Percentiles rank a stretch among this genome's conserved stretches.
These are phyloP conservation scores for Notodonta ziczac DNA, from an alignment of 2,888 invertebrate species.

Conservation along the genomic window DNA sequence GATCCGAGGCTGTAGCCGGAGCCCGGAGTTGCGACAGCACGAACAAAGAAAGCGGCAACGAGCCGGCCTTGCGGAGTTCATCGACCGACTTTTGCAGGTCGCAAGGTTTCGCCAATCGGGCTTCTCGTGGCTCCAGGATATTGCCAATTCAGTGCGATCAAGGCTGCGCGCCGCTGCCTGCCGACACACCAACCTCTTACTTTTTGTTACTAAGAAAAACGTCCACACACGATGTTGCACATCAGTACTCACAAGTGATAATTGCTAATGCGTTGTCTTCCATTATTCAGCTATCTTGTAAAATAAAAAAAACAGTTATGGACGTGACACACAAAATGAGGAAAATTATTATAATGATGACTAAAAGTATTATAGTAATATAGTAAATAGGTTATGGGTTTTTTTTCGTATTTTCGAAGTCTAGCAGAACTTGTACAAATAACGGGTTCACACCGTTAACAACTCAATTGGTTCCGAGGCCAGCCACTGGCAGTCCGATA, in stretches of 20 bases:
- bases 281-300: too few relatives aligned
- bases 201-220: constrained; percentile 68
- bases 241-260: constrained; percentile 26
- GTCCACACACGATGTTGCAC: constrained; percentile 42
- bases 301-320: too few relatives aligned
- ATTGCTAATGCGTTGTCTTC: constrained; percentile 8
- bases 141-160: constrained; percentile 82
- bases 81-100: constrained; percentile 83
- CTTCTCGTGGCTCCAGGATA: constrained; percentile 83
- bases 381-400: background rate
- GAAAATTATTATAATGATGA: too few relatives aligned
- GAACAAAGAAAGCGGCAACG: constrained; percentile 82
- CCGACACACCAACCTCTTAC: constrained; percentile 69
- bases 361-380: too few relatives aligned
- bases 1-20: constrained; percentile 72
- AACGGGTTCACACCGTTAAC: constrained; percentile 43
- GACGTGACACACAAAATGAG: background rate
- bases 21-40: constrained; percentile 73
- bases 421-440: constrained; percentile 13
- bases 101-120: constrained; percentile 84
- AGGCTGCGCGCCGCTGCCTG: constrained; percentile 65
- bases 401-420: background rate
- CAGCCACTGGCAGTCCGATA: constrained; percentile 43
- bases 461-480: constrained; percentile 48
- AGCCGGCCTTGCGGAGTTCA: constrained; percentile 80